These are phyloP conservation scores for Drosophila nasuta DNA, from an alignment of 1,140 invertebrate genomes.

Conservation along the genomic window DNA sequence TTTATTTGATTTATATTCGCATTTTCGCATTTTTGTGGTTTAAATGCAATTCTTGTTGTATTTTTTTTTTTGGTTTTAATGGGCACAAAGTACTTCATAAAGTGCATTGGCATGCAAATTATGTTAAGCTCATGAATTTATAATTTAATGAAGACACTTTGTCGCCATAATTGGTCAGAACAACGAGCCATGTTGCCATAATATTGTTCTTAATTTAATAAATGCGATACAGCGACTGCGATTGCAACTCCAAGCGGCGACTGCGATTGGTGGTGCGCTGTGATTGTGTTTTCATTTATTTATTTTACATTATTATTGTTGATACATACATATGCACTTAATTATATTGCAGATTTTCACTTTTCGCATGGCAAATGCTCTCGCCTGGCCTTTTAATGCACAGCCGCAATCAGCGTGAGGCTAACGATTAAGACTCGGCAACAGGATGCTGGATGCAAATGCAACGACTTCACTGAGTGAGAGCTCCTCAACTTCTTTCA, in stretches of 20 bases:
- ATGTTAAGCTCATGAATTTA: conserved; percentile 82
- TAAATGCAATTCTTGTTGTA: conserved; percentile 18
- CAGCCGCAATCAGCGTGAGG: conserved; percentile 19
- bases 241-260: conserved; percentile 39
- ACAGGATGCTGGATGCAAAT: conserved; percentile 10
- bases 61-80: conserved; percentile 54
- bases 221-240: conserved; percentile 72
- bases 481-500: background rate
- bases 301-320: conserved; percentile 52
- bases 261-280: background rate
- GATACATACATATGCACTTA: conserved; percentile 19
- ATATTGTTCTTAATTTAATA: conserved; percentile 82
- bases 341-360: conserved; percentile 37
- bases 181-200: conserved; percentile 54
- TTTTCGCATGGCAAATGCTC: conserved; percentile 21
- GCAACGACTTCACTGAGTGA: conserved; percentile 15
- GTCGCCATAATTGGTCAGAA: conserved; percentile 75
- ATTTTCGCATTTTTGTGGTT: conserved; percentile 3
- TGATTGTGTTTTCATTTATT: conserved; percentile 26
- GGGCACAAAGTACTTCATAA: conserved; percentile 78
- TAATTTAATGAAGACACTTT: conserved; percentile 83
- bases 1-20: conserved; percentile 21
- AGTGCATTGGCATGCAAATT: conserved; percentile 79
- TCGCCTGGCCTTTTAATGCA: conserved; percentile 35
- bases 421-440: conserved; percentile 24